These are phyloP conservation scores for Drosophila paulistorum DNA, from an alignment of 1,140 invertebrate species.

Conservation along the genomic window DNA sequence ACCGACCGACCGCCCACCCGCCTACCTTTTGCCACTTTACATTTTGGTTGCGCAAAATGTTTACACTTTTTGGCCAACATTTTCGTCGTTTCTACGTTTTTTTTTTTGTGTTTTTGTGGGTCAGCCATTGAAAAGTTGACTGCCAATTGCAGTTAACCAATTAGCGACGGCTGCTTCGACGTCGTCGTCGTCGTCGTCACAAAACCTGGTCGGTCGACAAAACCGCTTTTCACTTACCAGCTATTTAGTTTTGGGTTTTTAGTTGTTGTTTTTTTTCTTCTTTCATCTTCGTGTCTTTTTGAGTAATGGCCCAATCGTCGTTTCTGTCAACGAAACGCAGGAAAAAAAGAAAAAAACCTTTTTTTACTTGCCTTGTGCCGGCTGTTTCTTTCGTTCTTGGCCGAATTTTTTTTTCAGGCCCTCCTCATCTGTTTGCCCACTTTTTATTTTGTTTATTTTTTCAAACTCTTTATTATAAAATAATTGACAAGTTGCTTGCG, in stretches of 20 bases:
- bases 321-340: conserved; percentile 37
- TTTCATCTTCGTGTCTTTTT: conserved; percentile 13
- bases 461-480: conserved; percentile 61
- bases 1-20: background rate
- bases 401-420: conserved; percentile 53
- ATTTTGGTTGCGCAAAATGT: conserved; percentile 55
- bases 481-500: conserved; percentile 67
- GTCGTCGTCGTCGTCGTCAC: conserved; percentile 1
- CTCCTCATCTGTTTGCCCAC: conserved; percentile 17
- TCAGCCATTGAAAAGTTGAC: conserved; percentile 69
- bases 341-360: conserved; percentile 6
- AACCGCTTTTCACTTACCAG: conserved; percentile 53
- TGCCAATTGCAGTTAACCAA: conserved; percentile 74
- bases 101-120: conserved; percentile 51
- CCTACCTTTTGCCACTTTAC: conserved; percentile 33
- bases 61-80: conserved; percentile 49
- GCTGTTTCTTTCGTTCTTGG: conserved; percentile 62
- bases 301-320: conserved; percentile 39
- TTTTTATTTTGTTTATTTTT: background rate
- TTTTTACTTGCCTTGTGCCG: conserved; percentile 29
- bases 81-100: conserved; percentile 11
- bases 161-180: conserved; percentile 40
- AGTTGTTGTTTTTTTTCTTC: background rate
- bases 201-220: conserved; percentile 41
- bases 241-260: conserved; percentile 5